Evolutionary conservation across 2,888 invertebrate genomes (phyloP), one percentile per base, ranked within the genome.

Genomic region (Aethes cnicana): DNA sequence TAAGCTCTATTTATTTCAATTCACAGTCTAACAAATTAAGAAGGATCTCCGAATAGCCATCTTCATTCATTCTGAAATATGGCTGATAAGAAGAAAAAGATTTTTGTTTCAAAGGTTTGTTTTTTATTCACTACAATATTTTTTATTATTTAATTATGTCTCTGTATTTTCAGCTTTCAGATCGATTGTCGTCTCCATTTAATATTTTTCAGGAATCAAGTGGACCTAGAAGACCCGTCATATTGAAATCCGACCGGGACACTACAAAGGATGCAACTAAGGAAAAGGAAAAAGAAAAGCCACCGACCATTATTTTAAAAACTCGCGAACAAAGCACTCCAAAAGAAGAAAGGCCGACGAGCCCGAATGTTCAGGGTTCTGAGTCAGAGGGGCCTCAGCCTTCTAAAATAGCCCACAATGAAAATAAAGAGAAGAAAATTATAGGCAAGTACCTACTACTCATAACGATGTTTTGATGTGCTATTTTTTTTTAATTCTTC

Each of bases 251-350:
- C 6, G 91, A 90, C 47, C 74, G 90, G 16, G 90, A 91, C 30
- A 50, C 65, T 17, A 23, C 70, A 1, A 83, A 85, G 64, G 87
- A 90, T 21, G 72, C 63, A 39, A 28, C 37, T 4, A 87, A 84
- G 66, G 85, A 86, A 1, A 87, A 84, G 28, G 85, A 85, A 41
- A 90, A 86, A 62, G 90, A 90, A 50, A 91, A 81, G 55, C 92
- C 91, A 58, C 94, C 94, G 1, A 94, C 94, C 9, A 93, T 94
- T 62, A 91, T 94, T 62, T 76, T 94, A 12, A 94, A 94, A 78
- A 92, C 93, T 1, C 84, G 94, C 55, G 94, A 94, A 74, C 89
- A 88, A 43, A 90, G 87, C 53, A 61, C 84, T 1, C 73, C 84
- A 0, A 90, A 89, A 67, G 90, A 91, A 28, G 93, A 92, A 56